A percentile compares a stretch with the other conserved stretches of the same genome.
phyloP scores from a whole-genome alignment of 2,797 vertebrate species.

The Myotis myotis region DNA sequence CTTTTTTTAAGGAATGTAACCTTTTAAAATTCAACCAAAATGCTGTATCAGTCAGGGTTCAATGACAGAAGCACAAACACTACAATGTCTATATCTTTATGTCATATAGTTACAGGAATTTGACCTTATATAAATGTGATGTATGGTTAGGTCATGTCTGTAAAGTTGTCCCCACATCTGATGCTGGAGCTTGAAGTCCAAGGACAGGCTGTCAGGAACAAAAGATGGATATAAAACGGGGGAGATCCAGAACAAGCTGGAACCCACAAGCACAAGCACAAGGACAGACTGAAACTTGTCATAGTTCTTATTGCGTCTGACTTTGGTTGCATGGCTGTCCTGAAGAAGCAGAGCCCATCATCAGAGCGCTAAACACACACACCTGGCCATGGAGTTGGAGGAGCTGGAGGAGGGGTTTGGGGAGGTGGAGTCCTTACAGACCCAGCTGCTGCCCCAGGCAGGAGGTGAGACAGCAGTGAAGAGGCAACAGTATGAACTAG shows the following conservation, averaged over 20 bases:
- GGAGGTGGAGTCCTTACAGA: background rate
- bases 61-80: background rate
- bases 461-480: background rate
- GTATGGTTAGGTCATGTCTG: background rate
- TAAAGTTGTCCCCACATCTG: background rate
- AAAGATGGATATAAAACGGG: background rate
- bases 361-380: background rate
- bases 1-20: background rate
- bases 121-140: background rate
- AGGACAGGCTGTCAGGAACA: background rate
- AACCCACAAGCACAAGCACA: background rate
- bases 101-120: background rate
- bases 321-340: background rate
- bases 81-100: background rate
- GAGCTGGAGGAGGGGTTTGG: background rate
- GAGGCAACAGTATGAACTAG: background rate
- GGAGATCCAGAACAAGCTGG: background rate
- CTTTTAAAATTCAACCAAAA: slow-evolving; percentile 22
- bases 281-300: background rate
- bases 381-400: background rate
- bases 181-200: background rate
- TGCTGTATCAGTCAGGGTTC: background rate
- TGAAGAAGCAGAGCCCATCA: background rate
- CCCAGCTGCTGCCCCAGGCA: background rate
- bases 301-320: background rate